These are phyloP conservation scores for Rhabditoides inermis DNA, from an alignment of 2,888 invertebrate species.

Conservation along the genomic window DNA sequence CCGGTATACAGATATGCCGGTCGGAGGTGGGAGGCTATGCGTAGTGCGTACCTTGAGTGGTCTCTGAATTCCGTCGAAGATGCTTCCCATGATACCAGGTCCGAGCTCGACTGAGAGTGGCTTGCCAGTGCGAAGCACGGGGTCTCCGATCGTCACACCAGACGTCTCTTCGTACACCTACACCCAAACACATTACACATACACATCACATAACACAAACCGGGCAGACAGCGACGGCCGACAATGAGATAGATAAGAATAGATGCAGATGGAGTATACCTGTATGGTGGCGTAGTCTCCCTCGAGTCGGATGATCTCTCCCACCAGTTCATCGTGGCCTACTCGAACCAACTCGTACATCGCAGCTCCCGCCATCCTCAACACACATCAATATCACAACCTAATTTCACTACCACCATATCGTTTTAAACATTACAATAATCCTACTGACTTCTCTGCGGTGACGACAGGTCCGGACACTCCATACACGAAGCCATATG, in stretches of 20 bases:
- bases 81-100: conserved; percentile 93
- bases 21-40: not conserved
- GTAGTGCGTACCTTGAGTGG: conserved; percentile 62
- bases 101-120: conserved; percentile 94
- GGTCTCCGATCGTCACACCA: conserved; percentile 96
- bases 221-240: not conserved
- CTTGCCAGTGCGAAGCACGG: conserved; percentile 90
- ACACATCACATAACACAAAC: no score
- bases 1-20: not conserved
- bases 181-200: not conserved
- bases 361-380: conserved; percentile 84
- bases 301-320: conserved; percentile 95
- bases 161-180: conserved; percentile 57
- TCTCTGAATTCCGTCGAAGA: conserved; percentile 98
- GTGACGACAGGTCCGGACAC: conserved; percentile 92
- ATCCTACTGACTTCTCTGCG: conserved; percentile 85
- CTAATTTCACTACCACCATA: not conserved
- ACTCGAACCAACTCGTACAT: conserved; percentile 99
- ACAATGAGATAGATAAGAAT: not conserved
- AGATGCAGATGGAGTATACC: conserved; percentile 61
- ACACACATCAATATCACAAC: conserved; percentile 58
- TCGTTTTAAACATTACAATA: not conserved
- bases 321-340: conserved; percentile 88
- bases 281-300: conserved; percentile 99
- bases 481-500: conserved; percentile 85